A percentile compares a stretch with the other conserved stretches of the same genome.
phyloP scores from a whole-genome alignment of 2,797 vertebrate species.

The Danio tinwini region DNA sequence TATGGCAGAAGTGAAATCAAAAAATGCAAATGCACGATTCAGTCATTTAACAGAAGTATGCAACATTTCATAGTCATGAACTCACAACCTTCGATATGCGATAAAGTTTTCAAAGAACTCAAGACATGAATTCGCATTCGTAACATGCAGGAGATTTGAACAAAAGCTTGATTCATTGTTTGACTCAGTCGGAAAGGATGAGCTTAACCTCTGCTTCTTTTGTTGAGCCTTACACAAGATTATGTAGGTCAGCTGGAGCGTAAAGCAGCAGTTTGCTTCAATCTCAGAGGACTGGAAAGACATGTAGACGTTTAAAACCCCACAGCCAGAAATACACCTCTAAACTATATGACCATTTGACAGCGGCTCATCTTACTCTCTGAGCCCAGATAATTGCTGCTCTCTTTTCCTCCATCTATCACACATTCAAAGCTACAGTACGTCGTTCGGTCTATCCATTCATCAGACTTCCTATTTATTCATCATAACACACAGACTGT shows the following conservation, averaged over 20 bases:
- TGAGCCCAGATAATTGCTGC: slow-evolving; percentile 8
- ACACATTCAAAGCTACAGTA: slow-evolving; percentile 15
- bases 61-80: neutral
- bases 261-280: slow-evolving; percentile 18
- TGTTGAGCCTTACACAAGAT: slow-evolving; percentile 15
- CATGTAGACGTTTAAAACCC: slow-evolving; percentile 22
- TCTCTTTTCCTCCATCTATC: slow-evolving; percentile 21
- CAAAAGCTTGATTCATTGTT: neutral
- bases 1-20: no score
- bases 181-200: neutral
- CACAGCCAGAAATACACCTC: slow-evolving; percentile 31
- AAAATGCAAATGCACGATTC: no score
- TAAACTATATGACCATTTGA: slow-evolving; percentile 21
- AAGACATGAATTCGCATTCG: neutral
- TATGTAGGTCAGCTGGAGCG: slow-evolving; percentile 27
- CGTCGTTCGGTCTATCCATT: slow-evolving; percentile 5
- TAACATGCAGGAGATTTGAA: neutral
- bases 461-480: neutral
- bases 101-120: neutral
- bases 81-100: neutral
- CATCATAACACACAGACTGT: slow-evolving; percentile 10
- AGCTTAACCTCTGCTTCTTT: slow-evolving; percentile 6
- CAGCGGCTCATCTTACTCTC: slow-evolving; percentile 15
- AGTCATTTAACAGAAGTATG: neutral
- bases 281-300: slow-evolving; percentile 22